Evolutionary conservation across 2,888 invertebrate species (phyloP).

Genomic region (Xestia xanthographa): DNA sequence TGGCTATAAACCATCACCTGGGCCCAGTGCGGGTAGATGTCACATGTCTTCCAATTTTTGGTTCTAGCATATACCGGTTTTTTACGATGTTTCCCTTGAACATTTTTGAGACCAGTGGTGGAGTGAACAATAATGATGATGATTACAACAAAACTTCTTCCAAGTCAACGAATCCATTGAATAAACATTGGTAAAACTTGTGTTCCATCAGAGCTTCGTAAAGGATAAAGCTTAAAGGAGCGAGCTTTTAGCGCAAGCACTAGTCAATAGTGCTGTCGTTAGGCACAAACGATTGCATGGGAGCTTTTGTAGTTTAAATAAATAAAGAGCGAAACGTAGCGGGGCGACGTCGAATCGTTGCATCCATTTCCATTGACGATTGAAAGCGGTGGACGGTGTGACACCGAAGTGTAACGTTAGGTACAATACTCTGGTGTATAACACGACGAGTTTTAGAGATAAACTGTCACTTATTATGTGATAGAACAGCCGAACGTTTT

Average conservation of each 20-base stretch:
- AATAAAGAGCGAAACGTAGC: conserved; percentile 60
- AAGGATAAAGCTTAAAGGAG: conserved; percentile 46
- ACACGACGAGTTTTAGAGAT: no score
- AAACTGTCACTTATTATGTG: no score
- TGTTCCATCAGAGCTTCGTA: conserved; percentile 18
- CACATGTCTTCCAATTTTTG: no score
- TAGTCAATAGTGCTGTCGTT: conserved; percentile 63
- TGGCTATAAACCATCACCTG: no score
- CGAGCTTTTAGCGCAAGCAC: conserved; percentile 49
- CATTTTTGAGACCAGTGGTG: no score
- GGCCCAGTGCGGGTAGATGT: no score
- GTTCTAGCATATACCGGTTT: no score
- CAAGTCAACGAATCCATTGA: conserved; percentile 12
- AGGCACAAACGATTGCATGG: conserved; percentile 59
- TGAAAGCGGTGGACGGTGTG: conserved; percentile 55
- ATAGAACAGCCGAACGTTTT: neutral
- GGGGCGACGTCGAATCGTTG: conserved; percentile 43
- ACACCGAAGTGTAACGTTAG: conserved; percentile 40
- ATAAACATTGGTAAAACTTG: conserved; percentile 22
- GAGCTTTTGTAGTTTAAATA: conserved; percentile 68
- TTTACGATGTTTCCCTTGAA: no score
- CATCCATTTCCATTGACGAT: conserved; percentile 65
- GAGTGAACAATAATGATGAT: neutral
- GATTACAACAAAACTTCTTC: neutral
- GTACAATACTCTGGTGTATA: neutral